Evolutionary conservation across 2,888 invertebrate species (phyloP), one percentile per base, ranked within the genome.

Genomic region (Acrobasis consociella): DNA sequence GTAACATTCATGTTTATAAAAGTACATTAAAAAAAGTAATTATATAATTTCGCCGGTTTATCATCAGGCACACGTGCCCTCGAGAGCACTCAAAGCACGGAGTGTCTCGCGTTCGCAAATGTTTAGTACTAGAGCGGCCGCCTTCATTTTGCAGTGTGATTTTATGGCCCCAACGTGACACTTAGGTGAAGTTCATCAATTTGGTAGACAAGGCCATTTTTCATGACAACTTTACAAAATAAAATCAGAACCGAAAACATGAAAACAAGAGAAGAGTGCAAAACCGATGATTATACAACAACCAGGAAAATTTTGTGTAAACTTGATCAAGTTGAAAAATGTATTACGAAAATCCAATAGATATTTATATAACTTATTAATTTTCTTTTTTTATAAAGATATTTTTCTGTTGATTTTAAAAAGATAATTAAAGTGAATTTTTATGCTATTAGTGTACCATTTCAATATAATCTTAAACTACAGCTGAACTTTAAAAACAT

Each of bases 111-210:
- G 49, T 49, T 62, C 49, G 22, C 49, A 50, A 62, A 62, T 55
- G 55, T 62, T 62, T 55, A 62, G 55, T 62, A 53, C 61, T 61
- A 52, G 22, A 49, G 49, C 17, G 38, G 49, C 37, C 49, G 38
- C 55, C 49, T 56, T 62, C 53, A 55, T 62, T 55, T 49, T 55
- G 62, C 62, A 55, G 49, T 49, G 49, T 55, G 62, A 62, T 62
- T 62, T 62, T 62, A 62, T 55, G 62, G 62, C 49, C 62, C 55
- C 62, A 55, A 55, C 62, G 62, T 62, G 62, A 62, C 55, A 55
- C 62, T 62, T 62, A 53, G 49, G 38, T 55, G 49, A 38, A n/a
- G 53, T 62, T 62, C 55, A 62, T 55, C 55, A 62, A 62, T 62
- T 62, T 17, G 49, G 16, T 38, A 16, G 55, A 16, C 55, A 16